These are phyloP conservation scores for Vireo altiloquus DNA, from an alignment of 2,113 vertebrate species.

Conservation along the genomic window DNA sequence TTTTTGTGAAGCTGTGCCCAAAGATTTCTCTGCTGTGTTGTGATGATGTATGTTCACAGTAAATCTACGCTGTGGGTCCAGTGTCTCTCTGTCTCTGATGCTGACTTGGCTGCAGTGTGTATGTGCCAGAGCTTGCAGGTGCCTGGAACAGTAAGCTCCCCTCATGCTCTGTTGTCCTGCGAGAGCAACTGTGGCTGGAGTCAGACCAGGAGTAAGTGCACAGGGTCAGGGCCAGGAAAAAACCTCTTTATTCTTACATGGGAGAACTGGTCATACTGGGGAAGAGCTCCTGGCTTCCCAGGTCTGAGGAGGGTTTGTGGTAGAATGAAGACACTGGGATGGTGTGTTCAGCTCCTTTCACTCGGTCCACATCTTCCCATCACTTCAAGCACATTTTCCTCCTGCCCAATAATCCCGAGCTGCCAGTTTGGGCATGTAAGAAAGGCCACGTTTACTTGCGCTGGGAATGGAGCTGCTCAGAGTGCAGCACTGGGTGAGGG, in stretches of 20 bases:
- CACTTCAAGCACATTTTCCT: background rate
- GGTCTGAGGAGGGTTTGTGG: background rate
- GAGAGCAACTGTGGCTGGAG: background rate
- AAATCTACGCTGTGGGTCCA: constrained; percentile 37
- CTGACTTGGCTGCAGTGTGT: background rate
- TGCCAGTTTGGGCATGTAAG: background rate
- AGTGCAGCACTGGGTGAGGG: background rate
- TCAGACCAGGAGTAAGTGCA: background rate
- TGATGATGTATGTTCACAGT: constrained; percentile 46
- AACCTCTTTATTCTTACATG: background rate
- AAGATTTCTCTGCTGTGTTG: constrained; percentile 46
- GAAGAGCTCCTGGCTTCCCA: background rate
- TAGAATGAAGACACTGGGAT: background rate
- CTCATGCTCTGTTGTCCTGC: accelerated
- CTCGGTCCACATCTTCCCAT: background rate
- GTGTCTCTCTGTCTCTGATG: background rate
- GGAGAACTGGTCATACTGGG: background rate
- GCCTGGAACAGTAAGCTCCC: background rate
- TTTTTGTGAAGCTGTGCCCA: constrained; percentile 62
- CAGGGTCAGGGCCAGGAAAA: background rate
- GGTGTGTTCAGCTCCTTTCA: background rate
- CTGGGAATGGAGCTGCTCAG: background rate
- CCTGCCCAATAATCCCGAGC: background rate
- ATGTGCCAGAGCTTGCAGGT: background rate
- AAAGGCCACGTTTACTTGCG: background rate